Conservation (phyloP, 2,797 vertebrate species). For the Ptychobarbus kaznakovi region DNA sequence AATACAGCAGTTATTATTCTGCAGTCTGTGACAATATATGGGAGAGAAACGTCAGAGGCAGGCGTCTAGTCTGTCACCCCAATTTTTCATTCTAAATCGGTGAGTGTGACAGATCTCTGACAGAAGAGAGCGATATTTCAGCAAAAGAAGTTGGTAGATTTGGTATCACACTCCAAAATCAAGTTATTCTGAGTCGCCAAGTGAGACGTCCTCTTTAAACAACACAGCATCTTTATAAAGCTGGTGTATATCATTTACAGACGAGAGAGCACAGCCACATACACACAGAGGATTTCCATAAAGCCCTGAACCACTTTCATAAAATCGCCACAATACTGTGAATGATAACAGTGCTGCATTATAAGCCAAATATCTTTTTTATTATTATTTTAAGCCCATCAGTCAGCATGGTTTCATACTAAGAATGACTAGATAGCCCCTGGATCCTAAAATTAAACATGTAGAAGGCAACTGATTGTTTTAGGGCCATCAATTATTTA, state of each 20-base stretch:
- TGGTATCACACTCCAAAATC: not conserved
- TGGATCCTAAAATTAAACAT: slow-evolving; percentile 11
- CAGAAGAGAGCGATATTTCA: not conserved
- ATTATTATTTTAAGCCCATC: slow-evolving; percentile 76
- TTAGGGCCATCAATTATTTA: slow-evolving; percentile 11
- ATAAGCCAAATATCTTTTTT: not conserved
- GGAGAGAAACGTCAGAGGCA: not conserved
- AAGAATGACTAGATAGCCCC: not conserved
- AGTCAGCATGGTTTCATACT: slow-evolving; percentile 65
- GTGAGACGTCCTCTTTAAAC: not conserved
- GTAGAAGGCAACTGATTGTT: not conserved
- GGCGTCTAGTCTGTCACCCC: not conserved
- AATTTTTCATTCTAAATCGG: not conserved
- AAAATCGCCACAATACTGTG: slow-evolving; percentile 48
- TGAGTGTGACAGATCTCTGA: not conserved
- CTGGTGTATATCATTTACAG: slow-evolving; percentile 23
- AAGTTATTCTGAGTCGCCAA: slow-evolving; percentile 1
- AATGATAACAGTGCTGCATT: slow-evolving; percentile 53
- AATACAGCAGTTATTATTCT: not conserved
- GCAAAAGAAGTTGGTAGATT: not conserved
- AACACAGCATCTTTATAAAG: not conserved
- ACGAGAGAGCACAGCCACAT: not conserved
- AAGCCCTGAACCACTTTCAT: slow-evolving; percentile 45
- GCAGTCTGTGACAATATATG: not conserved
- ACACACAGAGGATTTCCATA: slow-evolving; percentile 52